Base-by-base conservation (phyloP, 2,797 vertebrate genomes). In the Rhadinocentrus ornatus region DNA sequence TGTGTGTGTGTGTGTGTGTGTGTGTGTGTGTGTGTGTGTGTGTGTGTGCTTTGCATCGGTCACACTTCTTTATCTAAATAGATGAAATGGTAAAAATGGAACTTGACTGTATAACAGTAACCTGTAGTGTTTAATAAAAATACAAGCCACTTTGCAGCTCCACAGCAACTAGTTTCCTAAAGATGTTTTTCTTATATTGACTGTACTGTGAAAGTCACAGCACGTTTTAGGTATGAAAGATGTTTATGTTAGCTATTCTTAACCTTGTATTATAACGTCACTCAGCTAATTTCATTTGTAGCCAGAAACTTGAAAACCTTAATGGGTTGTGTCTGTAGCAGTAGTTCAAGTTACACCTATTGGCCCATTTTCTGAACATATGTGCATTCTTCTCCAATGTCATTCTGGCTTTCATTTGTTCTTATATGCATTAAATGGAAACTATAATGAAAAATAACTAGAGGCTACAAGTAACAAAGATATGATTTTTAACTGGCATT, bases 11-110 rank as follows among this genome's bases (percentile, higher is more conserved):
- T 44, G 41, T 46, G 31, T 26, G 27, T 58, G 26, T 3, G 13
- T 24, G 52, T 1, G 48, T 55, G 18, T 55, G 15, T n/a, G 8
- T 29, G 1, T 41, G 26, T 65, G 35, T 58, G 3, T 37, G 44
- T 69, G 52, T 54, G 59, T 24, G 1, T 32, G 29, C 35, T 63
- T 69, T 66, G 50, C 13, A 55, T 56, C 53, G 31, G 48, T 39
- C n/a, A 24, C 4, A 62, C 5, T 37, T 57, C 9, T 60, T 50
- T 24, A 16, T 15, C 57, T 5, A 34, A 18, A 64, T 27, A 52
- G 27, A 66, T 32, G 6, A 31, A 62, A 39, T 22, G 22, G 52
- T 41, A 27, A 44, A 27, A 61, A 35, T 55, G 1, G 3, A 66
- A 35, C 6, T 56, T 52, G 18, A 12, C n/a, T 53, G 18, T 53